A percentile compares a stretch with the other conserved stretches of the same genome.
Evolutionary conservation across 2,797 vertebrate species (phyloP).

Genomic region (Pampus argenteus): DNA sequence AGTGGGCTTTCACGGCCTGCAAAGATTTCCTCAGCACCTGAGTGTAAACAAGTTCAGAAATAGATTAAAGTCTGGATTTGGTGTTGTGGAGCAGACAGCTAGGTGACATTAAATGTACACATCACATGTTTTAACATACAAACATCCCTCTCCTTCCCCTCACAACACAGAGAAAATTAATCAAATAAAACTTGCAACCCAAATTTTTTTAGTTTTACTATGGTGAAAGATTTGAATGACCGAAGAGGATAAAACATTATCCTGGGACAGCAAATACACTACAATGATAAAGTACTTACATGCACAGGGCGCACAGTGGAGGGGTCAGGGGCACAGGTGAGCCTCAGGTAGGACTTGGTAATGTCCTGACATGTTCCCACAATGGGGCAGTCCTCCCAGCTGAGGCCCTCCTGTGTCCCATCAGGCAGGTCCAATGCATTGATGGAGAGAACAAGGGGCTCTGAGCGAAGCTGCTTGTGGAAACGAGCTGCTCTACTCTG

Average conservation of each 20-base stretch:
- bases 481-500: constrained; percentile 93
- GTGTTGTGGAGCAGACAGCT: neutral
- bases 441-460: constrained; percentile 91
- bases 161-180: neutral
- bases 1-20: constrained; percentile 89
- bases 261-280: neutral
- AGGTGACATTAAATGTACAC: neutral
- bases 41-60: constrained; percentile 14
- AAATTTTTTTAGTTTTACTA: no score
- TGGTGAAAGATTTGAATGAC: neutral
- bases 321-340: constrained; percentile 93
- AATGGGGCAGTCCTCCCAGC: constrained; percentile 95
- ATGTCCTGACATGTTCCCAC: constrained; percentile 93
- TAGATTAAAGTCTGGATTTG: neutral
- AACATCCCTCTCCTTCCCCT: no score
- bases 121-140: neutral
- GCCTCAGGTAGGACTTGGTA: constrained; percentile 92
- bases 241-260: neutral
- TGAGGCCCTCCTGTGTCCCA: constrained; percentile 85
- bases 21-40: constrained; percentile 92
- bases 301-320: constrained; percentile 90
- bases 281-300: constrained; percentile 62
- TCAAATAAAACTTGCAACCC: neutral
- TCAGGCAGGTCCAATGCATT: constrained; percentile 83
- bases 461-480: constrained; percentile 91